Base-by-base conservation (phyloP, 1,140 invertebrate species). In the Dinothrombium tinctorium region DNA sequence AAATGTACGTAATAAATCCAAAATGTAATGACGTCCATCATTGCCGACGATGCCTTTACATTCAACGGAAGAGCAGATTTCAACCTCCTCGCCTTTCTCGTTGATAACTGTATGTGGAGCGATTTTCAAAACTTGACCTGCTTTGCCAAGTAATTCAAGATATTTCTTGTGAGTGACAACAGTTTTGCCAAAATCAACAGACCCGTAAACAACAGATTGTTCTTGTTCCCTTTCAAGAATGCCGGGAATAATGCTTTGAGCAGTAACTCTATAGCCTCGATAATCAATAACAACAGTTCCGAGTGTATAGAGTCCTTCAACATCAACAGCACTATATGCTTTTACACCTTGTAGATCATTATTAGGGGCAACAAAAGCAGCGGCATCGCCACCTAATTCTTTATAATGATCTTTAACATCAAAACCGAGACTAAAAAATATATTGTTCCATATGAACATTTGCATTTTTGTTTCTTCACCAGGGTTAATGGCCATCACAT, bases 371-470 rank as follows among this genome's bases (percentile, higher is more conserved):
- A 87, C 80, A 63, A 87, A 89, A 9, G 90, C 90, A 2, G 92
- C 92, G 33, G 81, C 79, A 63, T 99, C 92, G 0, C 92, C 92
- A 5, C 92, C 92, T 20, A 98, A 67, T 50, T 96, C 89, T 60
- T 96, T 96, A 57, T 98, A 99, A 60, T 98, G 92, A 63, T 98
- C 92, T 41, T 87, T 71, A 0, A 99, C 89, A 64, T 98, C 94
- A 59, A 98, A 99, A 7, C 90, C 92, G 12, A 99, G 69, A 14
- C 84, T 94, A 57, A 98, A 96, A 65, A 99, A 98, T 49, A 99
- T 98, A 56, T 98, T 98, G 59, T 98, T 98, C 92, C 94, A 99
- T 41, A 99, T 98, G 55, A 92, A 99, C 92, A 99, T 98, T 61
- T 98, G 92, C 82, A 95, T 96, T 43, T 94, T 95, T 1, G 86